Evolutionary conservation across 2,888 invertebrate genomes (phyloP), one percentile per base, ranked within the genome.

Genomic region (Odontocolon sp.): DNA sequence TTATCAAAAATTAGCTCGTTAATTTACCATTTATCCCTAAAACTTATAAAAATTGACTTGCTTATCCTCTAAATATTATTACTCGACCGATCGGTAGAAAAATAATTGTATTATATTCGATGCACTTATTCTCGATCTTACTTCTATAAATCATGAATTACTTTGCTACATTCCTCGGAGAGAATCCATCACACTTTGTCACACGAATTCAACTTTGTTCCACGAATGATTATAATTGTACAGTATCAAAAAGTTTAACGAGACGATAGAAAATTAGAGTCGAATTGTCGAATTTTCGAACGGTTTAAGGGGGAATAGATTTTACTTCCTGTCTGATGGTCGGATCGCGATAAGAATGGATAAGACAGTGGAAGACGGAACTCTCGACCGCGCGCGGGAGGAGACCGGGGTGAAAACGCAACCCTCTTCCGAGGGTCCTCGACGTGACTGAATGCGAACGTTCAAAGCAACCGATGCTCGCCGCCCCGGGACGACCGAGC

Each of bases 371-470:
- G 28, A 63, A 67, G 47, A 66, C 66, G 26, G 33, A n/a, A 16
- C 16, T 50, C 52, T 52, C 28, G 28, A 28, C 14, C 52, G 52
- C 1, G 26, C 54, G 67, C 67, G 54, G 33, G 50, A 69, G 52
- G 61, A 40, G 73, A 57, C 73, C 75, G 54, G 80, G 61, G 75
- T 80, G 74, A 63, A 74, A 78, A 76, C 67, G 77, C 85, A 72
- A 80, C 83, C 86, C 83, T 85, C 85, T 83, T 81, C 81, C 72
- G 83, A 87, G 86, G 83, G 84, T 86, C 83, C 85, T 86, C 87
- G 85, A 79, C 79, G 85, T 85, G 83, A 88, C 88, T 87, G 87
- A 85, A 83, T 81, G 73, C 77, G n/a, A n/a, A n/a, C n/a, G 80
- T 85, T 84, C 82, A 82, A 72, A 82, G 83, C 82, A 77, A 61